phyloP scores from a whole-genome alignment of 2,888 invertebrate genomes.

The Drosophila pullipes region DNA sequence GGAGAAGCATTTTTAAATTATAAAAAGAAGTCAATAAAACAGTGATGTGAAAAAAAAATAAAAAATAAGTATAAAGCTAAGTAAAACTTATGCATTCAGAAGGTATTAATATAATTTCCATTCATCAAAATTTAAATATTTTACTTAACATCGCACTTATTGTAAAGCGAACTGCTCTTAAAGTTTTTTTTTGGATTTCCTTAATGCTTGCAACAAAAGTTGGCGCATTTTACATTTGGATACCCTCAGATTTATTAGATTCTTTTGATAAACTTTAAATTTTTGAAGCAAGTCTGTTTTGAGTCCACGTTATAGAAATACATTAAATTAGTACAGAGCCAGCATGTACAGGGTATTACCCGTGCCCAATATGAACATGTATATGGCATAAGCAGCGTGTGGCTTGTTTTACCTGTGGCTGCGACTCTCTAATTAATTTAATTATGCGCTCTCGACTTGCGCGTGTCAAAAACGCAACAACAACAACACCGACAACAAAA shows the following conservation, averaged over 20 bases:
- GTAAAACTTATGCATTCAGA: not conserved
- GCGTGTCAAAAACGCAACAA: conserved; percentile 69
- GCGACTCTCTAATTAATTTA: conserved; percentile 79
- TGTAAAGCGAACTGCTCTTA: no score
- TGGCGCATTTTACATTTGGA: no score
- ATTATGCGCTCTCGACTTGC: conserved; percentile 76
- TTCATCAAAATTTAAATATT: not conserved
- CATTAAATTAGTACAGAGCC: not conserved
- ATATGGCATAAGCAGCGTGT: conserved; percentile 8
- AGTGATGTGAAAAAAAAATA: not conserved
- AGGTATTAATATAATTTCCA: not conserved
- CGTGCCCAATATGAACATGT: not conserved
- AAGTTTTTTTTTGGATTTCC: no score
- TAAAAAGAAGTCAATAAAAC: not conserved
- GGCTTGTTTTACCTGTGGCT: conserved; percentile 74
- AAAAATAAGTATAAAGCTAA: not conserved
- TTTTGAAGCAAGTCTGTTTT: not conserved
- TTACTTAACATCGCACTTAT: no score
- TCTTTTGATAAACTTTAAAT: not conserved
- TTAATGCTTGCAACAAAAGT: no score
- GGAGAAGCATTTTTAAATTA: not conserved
- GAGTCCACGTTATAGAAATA: not conserved
- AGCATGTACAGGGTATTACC: conserved; percentile 38
- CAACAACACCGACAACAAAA: conserved; percentile 28
- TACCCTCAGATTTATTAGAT: not conserved